phyloP scores from a whole-genome alignment of 2,113 vertebrate species.

The Rhea americana region DNA sequence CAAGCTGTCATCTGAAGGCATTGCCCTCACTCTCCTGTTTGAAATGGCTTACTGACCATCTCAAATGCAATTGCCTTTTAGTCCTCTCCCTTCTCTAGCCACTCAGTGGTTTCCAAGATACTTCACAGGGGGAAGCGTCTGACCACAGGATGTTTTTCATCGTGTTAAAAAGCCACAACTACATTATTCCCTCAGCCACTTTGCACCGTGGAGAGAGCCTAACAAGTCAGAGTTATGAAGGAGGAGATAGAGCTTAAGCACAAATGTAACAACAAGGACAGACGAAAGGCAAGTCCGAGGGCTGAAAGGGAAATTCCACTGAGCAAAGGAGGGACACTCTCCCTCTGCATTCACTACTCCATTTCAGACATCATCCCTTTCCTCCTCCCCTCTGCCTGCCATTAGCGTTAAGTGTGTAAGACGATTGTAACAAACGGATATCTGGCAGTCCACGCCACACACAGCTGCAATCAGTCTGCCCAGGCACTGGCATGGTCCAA shows the following conservation, averaged over 20 bases:
- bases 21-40: background rate
- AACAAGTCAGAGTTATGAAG: background rate
- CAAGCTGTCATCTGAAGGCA: fast-evolving
- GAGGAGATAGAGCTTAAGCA: background rate
- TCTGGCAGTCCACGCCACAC: fast-evolving
- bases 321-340: background rate
- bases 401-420: background rate
- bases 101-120: background rate
- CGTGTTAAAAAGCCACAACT: fast-evolving
- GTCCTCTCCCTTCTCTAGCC: background rate
- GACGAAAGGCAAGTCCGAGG: background rate
- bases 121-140: background rate
- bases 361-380: background rate
- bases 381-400: background rate
- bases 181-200: background rate
- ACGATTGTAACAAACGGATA: fast-evolving
- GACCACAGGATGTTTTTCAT: background rate
- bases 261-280: background rate
- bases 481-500: background rate
- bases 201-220: background rate
- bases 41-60: fast-evolving
- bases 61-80: background rate
- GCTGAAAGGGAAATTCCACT: background rate
- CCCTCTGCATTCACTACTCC: background rate
- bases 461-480: background rate